phyloP scores from a whole-genome alignment of 92 coral and sea anemone species.

The Diadumene lineata region DNA sequence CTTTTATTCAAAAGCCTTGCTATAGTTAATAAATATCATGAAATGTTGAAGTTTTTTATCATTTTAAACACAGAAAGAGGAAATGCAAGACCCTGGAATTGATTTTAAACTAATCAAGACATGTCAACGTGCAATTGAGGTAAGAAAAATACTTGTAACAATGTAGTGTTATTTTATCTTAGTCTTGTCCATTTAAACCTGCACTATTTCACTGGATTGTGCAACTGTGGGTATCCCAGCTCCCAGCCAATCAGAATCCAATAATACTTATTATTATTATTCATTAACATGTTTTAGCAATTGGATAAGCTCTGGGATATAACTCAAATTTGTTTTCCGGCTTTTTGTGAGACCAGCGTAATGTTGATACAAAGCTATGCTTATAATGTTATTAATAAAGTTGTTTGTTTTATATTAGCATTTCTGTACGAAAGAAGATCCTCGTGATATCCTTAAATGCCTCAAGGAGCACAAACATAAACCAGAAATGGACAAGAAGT shows the following conservation, averaged over 20 bases:
- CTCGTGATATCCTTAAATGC: slow-evolving; percentile 68
- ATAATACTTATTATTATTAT: too few relatives aligned
- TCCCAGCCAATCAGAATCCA: too few relatives aligned
- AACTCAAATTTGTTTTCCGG: too few relatives aligned
- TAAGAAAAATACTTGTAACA: slow-evolving; percentile 35
- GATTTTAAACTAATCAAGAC: slow-evolving; percentile 70
- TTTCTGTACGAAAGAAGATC: slow-evolving; percentile 65
- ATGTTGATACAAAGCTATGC: not conserved
- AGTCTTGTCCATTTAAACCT: too few relatives aligned
- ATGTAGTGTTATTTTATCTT: too few relatives aligned
- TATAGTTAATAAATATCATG: not conserved
- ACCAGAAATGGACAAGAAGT: slow-evolving; percentile 62
- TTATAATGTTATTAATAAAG: not conserved
- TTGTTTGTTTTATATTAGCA: slow-evolving; percentile 32
- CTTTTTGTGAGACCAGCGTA: slow-evolving; percentile 1
- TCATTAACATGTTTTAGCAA: too few relatives aligned
- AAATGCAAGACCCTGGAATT: slow-evolving; percentile 65
- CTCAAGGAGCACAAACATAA: slow-evolving; percentile 70
- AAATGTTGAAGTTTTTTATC: too few relatives aligned
- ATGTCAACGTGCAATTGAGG: slow-evolving; percentile 81
- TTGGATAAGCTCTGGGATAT: too few relatives aligned
- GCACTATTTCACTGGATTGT: too few relatives aligned
- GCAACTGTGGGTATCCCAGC: too few relatives aligned
- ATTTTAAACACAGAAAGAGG: slow-evolving; percentile 59
- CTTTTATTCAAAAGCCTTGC: not conserved